A percentile compares a stretch with the other conserved stretches of the same genome.
Evolutionary conservation across 2,113 vertebrate species (phyloP).

Genomic region (Pungitius pungitius): DNA sequence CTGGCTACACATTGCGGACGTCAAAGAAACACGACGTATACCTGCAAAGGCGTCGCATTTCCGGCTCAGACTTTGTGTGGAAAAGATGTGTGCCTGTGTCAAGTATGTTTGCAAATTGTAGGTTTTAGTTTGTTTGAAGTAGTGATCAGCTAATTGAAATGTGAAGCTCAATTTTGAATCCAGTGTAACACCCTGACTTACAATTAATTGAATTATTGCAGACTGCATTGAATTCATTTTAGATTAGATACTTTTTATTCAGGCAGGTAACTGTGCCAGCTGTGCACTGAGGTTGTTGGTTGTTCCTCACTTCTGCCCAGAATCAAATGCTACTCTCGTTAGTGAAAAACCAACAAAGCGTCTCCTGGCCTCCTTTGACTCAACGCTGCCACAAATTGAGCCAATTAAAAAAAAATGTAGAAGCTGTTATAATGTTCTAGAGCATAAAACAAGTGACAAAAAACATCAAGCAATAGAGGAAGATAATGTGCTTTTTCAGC

Average conservation of each 20-base stretch:
- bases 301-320: slow-evolving; percentile 22
- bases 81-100: background rate
- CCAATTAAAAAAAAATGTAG: slow-evolving; percentile 29
- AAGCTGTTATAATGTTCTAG: slow-evolving; percentile 10
- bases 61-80: slow-evolving; percentile 1
- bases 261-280: slow-evolving; percentile 19
- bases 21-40: slow-evolving; percentile 38
- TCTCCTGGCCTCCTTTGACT: background rate
- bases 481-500: background rate
- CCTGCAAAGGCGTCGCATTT: slow-evolving; percentile 1
- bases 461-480: background rate
- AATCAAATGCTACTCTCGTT: slow-evolving; percentile 12
- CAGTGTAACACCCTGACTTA: background rate
- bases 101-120: slow-evolving; percentile 16
- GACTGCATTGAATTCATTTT: background rate
- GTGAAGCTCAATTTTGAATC: slow-evolving; percentile 6
- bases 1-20: slow-evolving; percentile 25
- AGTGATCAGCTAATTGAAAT: background rate
- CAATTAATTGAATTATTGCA: background rate
- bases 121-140: background rate
- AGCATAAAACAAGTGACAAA: background rate
- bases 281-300: slow-evolving; percentile 32
- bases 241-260: slow-evolving; percentile 1
- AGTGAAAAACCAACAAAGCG: slow-evolving; percentile 27
- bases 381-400: slow-evolving; percentile 1